A percentile compares a stretch with the other conserved stretches of the same genome.
Conservation (phyloP, 2,888 invertebrate genomes). For the Therioaphis trifolii region DNA sequence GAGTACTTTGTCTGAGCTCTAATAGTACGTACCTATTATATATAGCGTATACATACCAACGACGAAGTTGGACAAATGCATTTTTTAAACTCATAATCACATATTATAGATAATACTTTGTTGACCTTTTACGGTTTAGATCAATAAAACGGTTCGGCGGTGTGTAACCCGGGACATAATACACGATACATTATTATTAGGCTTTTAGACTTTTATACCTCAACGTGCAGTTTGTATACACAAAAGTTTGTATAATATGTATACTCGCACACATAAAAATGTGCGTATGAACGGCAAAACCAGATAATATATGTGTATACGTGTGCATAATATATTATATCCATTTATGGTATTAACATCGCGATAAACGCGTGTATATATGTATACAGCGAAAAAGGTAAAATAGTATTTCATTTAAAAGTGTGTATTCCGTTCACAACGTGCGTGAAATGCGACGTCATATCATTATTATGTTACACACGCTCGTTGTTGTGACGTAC, state of each 20-base stretch:
- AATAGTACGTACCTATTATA: no score
- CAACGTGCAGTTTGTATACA: neutral
- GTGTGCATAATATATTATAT: neutral
- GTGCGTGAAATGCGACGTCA: neutral
- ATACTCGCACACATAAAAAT: no score
- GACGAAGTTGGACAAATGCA: neutral
- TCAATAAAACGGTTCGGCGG: neutral
- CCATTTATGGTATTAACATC: neutral
- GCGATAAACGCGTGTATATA: neutral
- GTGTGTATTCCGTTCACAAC: neutral
- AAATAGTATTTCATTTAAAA: neutral
- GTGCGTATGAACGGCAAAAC: no score
- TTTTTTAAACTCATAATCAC: neutral
- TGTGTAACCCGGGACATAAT: neutral
- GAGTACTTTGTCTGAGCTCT: no score
- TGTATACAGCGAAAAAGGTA: neutral
- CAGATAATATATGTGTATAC: no score
- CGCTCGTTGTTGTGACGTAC: no score
- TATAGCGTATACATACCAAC: neutral
- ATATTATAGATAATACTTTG: neutral
- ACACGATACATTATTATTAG: no score
- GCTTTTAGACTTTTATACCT: no score
- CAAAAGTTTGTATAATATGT: no score
- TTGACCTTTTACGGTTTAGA: neutral
- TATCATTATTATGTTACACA: no score